phyloP scores from a whole-genome alignment of 2,113 vertebrate species.

The Donacobius atricapilla region DNA sequence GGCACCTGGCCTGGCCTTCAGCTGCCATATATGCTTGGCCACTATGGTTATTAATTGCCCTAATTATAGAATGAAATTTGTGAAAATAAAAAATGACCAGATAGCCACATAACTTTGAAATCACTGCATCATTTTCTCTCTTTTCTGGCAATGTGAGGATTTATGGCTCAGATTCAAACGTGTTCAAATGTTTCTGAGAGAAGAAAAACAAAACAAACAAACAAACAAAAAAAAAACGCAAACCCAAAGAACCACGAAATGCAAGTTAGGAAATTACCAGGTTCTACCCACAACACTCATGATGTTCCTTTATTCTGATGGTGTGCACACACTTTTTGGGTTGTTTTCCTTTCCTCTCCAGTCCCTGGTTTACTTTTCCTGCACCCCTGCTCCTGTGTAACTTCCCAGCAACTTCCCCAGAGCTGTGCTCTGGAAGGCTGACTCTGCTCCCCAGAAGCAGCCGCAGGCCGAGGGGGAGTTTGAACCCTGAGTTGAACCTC shows the following conservation, averaged over 20 bases:
- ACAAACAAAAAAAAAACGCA: background rate
- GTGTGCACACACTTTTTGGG: background rate
- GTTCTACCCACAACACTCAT: rapidly evolving
- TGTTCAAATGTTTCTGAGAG: background rate
- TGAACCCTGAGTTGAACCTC: background rate
- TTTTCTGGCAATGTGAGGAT: background rate
- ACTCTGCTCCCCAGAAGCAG: background rate
- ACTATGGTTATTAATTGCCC: background rate
- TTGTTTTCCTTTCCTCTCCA: background rate
- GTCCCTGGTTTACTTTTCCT: background rate
- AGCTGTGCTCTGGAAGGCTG: background rate
- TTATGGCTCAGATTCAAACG: background rate
- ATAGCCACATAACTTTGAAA: background rate
- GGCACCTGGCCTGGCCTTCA: background rate
- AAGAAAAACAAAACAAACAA: too few species aligned
- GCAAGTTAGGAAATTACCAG: background rate
- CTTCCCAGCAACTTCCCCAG: background rate
- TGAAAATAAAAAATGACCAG: background rate
- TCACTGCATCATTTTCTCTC: background rate
- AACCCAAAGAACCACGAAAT: background rate
- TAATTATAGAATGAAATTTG: background rate
- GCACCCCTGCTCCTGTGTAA: background rate
- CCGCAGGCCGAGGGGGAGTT: background rate
- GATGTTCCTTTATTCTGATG: background rate
- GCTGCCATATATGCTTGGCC: background rate